Conservation (phyloP, 2,797 vertebrate genomes). For the Sebastes matsubarae region DNA sequence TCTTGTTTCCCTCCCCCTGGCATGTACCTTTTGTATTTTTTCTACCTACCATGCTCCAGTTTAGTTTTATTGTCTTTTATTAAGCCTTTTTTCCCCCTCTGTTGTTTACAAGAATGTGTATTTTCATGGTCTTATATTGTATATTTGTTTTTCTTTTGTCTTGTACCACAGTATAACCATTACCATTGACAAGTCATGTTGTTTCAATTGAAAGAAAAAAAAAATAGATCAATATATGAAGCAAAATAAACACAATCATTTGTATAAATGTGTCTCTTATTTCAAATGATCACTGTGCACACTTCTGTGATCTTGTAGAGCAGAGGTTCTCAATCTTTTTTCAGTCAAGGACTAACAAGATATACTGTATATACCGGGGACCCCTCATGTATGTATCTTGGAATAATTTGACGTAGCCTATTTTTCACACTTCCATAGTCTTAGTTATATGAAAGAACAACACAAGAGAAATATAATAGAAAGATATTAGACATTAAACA, state of each 20-base stretch:
- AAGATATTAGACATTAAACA: no score
- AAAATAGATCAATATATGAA: slow-evolving; percentile 66
- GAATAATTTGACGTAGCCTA: no score
- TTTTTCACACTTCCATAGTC: no score
- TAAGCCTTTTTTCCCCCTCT: slow-evolving; percentile 7
- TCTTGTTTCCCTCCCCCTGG: slow-evolving; percentile 30
- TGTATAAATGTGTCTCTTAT: slow-evolving; percentile 56
- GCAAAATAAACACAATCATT: slow-evolving; percentile 76
- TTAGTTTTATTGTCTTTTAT: slow-evolving; percentile 47
- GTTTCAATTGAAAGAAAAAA: slow-evolving; percentile 59
- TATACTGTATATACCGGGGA: no score
- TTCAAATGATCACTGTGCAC: background rate
- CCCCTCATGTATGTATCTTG: no score
- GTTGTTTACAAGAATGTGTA: slow-evolving; percentile 58
- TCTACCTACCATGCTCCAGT: slow-evolving; percentile 34
- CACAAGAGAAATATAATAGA: no score
- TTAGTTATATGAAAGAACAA: no score
- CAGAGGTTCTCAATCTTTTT: no score
- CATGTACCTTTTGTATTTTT: slow-evolving; percentile 49
- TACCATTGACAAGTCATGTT: slow-evolving; percentile 51
- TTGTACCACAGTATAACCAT: slow-evolving; percentile 71
- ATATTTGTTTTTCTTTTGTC: slow-evolving; percentile 63
- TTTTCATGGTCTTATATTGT: slow-evolving; percentile 58
- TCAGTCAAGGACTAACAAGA: no score
- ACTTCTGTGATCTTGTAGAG: no score